Conservation (phyloP, 2,888 invertebrate species). For the Stomorhina lunata region DNA sequence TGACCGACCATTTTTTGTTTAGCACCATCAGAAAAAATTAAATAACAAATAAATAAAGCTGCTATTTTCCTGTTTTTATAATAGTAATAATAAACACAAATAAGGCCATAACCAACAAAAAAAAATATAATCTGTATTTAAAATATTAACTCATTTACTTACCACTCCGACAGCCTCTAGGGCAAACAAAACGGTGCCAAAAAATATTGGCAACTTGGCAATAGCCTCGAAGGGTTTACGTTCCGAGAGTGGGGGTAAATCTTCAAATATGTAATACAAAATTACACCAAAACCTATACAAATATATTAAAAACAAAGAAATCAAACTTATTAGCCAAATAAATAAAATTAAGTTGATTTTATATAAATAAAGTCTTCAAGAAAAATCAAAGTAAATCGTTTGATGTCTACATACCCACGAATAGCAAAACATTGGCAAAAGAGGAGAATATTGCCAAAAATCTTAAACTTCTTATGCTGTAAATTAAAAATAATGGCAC, state of each 20-base stretch:
- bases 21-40: background rate
- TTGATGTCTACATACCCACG: constrained; percentile 79
- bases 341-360: background rate
- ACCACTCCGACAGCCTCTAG: constrained; percentile 92
- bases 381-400: background rate
- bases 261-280: constrained; percentile 89
- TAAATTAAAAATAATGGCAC: constrained; percentile 87
- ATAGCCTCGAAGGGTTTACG: constrained; percentile 80
- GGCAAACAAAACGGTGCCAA: constrained; percentile 96
- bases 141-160: constrained; percentile 76
- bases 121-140: constrained; percentile 21
- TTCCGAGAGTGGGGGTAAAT: constrained; percentile 81
- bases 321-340: background rate
- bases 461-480: constrained; percentile 88
- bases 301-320: background rate
- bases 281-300: constrained; percentile 86
- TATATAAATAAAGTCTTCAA: background rate
- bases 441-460: constrained; percentile 95
- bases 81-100: constrained; percentile 18
- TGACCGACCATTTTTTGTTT: background rate
- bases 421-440: constrained; percentile 93
- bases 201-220: constrained; percentile 88
- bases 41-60: background rate
- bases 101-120: background rate
- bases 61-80: background rate